phyloP scores from a whole-genome alignment of 2,113 vertebrate species.

The Microcebus tavaratra region DNA sequence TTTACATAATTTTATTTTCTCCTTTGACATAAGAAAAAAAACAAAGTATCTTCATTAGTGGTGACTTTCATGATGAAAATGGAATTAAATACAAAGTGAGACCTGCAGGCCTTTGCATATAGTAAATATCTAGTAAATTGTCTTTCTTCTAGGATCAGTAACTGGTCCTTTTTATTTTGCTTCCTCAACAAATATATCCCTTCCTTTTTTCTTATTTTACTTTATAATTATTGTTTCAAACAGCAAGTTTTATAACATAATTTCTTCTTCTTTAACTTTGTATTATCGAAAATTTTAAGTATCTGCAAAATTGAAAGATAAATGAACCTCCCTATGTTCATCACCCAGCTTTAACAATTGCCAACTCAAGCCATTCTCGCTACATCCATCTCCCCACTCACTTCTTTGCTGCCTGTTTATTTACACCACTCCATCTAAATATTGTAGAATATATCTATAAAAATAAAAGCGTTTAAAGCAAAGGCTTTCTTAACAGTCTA shows the following conservation, averaged over 20 bases:
- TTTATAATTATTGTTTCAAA: slow-evolving; percentile 29
- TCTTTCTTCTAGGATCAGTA: neutral
- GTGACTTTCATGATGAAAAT: neutral
- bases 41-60: neutral
- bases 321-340: neutral
- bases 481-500: neutral
- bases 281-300: neutral
- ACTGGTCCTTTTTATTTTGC: neutral
- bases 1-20: slow-evolving; percentile 3
- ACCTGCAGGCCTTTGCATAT: neutral
- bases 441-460: neutral
- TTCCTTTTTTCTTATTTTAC: neutral
- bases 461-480: neutral
- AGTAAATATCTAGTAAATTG: neutral
- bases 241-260: neutral
- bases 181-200: neutral
- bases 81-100: neutral
- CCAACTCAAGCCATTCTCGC: neutral
- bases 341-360: neutral
- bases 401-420: neutral
- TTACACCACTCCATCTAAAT: neutral
- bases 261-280: neutral
- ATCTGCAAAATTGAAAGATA: neutral
- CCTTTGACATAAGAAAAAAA: neutral
- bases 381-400: neutral